These are phyloP conservation scores for Formicarius rufipectus DNA, from an alignment of 2,113 vertebrate species.

Conservation along the genomic window DNA sequence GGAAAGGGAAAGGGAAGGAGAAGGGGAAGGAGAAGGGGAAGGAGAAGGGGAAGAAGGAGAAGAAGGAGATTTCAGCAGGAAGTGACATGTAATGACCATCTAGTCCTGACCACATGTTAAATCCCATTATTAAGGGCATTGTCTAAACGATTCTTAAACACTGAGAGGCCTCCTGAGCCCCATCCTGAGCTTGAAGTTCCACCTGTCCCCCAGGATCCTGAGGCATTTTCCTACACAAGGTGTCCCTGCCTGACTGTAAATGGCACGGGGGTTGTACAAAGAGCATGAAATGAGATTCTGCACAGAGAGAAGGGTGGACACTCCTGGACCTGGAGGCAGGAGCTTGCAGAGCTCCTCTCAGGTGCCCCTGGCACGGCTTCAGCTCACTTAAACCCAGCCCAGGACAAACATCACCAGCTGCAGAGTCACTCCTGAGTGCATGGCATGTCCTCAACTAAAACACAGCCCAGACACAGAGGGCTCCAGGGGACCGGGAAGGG, in stretches of 20 bases:
- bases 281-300: background rate
- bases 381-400: background rate
- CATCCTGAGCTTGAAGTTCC: background rate
- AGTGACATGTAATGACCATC: background rate
- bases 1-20: too few species aligned
- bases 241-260: background rate
- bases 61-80: background rate
- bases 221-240: background rate
- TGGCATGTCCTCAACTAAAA: slow-evolving; percentile 12
- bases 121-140: background rate
- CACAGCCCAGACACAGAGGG: background rate
- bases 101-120: background rate
- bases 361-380: background rate
- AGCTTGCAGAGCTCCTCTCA: background rate
- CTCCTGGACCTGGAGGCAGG: background rate
- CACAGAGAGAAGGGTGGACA: background rate
- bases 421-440: background rate
- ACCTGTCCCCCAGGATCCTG: background rate
- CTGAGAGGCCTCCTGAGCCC: background rate
- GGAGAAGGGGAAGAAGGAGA: too few species aligned
- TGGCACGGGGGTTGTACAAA: background rate
- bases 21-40: too few species aligned
- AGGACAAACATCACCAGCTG: background rate
- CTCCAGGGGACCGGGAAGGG: background rate
- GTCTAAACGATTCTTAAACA: background rate